Percentiles rank a stretch among this genome's conserved stretches.
phyloP scores from a whole-genome alignment of 2,888 invertebrate genomes.

The Rapana venosa region DNA sequence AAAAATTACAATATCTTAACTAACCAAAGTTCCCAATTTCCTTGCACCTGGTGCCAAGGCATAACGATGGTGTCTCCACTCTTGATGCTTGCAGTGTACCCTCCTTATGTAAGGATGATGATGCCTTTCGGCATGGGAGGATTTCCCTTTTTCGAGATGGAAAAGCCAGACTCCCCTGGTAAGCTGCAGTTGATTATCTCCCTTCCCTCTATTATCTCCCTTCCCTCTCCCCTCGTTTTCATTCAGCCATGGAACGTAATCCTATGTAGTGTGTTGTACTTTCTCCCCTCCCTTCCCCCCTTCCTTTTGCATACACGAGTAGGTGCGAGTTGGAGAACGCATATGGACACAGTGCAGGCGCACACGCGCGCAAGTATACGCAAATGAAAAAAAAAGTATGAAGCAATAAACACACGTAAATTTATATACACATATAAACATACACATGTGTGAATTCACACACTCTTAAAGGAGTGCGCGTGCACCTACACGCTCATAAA shows the following conservation, averaged over 20 bases:
- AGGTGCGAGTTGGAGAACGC: too few species aligned
- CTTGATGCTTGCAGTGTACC: not conserved
- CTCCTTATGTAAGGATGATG: not conserved
- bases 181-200: not conserved
- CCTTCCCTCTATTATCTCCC: too few species aligned
- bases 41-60: too few species aligned
- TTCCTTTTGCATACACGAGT: too few species aligned
- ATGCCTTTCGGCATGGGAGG: slow-evolving; percentile 9
- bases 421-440: not conserved
- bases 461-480: not conserved
- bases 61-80: not conserved
- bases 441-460: not conserved
- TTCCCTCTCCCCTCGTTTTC: too few species aligned
- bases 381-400: not conserved
- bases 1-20: too few species aligned
- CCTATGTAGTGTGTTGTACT: too few species aligned
- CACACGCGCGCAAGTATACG: not conserved
- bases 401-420: not conserved
- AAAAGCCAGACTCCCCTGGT: slow-evolving; percentile 34
- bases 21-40: too few species aligned
- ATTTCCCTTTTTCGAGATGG: slow-evolving; percentile 33
- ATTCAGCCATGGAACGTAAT: too few species aligned
- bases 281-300: too few species aligned
- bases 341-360: not conserved
- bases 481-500: not conserved